Conservation (phyloP, 2,113 vertebrate genomes). For the Corydoras maculifer region DNA sequence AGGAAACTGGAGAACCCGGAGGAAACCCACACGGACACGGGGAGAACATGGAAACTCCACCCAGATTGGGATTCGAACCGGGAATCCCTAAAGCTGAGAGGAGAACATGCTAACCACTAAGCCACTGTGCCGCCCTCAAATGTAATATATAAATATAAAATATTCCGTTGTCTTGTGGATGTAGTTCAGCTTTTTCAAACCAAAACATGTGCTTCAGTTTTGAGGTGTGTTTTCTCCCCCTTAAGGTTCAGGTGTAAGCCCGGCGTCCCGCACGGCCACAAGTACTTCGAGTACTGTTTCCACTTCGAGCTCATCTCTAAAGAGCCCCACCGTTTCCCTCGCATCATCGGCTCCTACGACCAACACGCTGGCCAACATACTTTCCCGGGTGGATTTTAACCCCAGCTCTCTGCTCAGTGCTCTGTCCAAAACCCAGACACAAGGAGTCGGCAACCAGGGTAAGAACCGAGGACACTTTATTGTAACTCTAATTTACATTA, state of each 20-base stretch:
- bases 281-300: constrained; percentile 66
- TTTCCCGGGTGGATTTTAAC: constrained; percentile 88
- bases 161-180: background rate
- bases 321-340: constrained; percentile 57
- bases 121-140: too few relatives aligned
- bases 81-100: too few relatives aligned
- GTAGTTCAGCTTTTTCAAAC: too few relatives aligned
- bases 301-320: constrained; percentile 56
- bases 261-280: constrained; percentile 68
- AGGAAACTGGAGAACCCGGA: too few relatives aligned
- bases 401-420: constrained; percentile 81
- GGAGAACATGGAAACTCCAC: too few relatives aligned
- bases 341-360: constrained; percentile 56
- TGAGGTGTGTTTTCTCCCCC: constrained; percentile 1
- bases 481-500: too few relatives aligned
- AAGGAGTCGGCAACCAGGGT: constrained; percentile 76
- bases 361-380: constrained; percentile 77
- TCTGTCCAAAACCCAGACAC: constrained; percentile 84
- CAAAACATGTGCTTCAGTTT: too few relatives aligned
- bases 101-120: too few relatives aligned
- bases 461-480: constrained; percentile 30
- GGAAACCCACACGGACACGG: too few relatives aligned
- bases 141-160: background rate
- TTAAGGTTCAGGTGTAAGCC: constrained; percentile 62
- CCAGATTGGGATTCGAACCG: too few relatives aligned